Percentiles rank a stretch among this genome's conserved stretches.
Evolutionary conservation across 2,888 invertebrate genomes (phyloP).

Genomic region (Cephus pulcher): DNA sequence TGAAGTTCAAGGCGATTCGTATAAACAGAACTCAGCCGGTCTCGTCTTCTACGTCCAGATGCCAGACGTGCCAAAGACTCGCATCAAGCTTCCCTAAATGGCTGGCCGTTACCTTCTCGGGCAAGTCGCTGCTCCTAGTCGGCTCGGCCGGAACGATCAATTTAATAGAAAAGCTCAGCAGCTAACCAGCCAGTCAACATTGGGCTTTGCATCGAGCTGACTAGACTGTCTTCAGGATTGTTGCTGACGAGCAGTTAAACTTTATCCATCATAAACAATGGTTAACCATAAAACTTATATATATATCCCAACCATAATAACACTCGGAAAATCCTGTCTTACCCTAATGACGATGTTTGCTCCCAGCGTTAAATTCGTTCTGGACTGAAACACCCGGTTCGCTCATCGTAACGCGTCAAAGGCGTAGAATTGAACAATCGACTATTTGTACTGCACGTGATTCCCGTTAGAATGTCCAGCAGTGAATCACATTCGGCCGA

Average conservation of each 20-base stretch:
- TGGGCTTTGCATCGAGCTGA: background rate
- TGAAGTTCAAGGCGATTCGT: conserved; percentile 54
- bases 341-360: background rate
- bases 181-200: conserved; percentile 1
- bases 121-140: conserved; percentile 26
- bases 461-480: background rate
- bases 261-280: background rate
- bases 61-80: conserved; percentile 38
- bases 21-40: conserved; percentile 41
- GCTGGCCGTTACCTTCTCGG: conserved; percentile 30
- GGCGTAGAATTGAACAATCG: background rate
- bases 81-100: conserved; percentile 54
- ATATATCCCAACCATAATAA: background rate
- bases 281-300: background rate
- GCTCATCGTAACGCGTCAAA: background rate
- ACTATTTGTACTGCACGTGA: background rate
- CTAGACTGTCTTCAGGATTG: background rate
- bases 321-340: background rate
- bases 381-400: background rate
- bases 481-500: background rate
- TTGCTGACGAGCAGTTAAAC: background rate
- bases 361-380: background rate
- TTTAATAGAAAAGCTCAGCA: conserved; percentile 28
- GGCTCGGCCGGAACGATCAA: conserved; percentile 31
- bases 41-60: conserved; percentile 40